These are phyloP conservation scores for Margaritifera margaritifera DNA, from an alignment of 2,888 invertebrate genomes.

Conservation along the genomic window DNA sequence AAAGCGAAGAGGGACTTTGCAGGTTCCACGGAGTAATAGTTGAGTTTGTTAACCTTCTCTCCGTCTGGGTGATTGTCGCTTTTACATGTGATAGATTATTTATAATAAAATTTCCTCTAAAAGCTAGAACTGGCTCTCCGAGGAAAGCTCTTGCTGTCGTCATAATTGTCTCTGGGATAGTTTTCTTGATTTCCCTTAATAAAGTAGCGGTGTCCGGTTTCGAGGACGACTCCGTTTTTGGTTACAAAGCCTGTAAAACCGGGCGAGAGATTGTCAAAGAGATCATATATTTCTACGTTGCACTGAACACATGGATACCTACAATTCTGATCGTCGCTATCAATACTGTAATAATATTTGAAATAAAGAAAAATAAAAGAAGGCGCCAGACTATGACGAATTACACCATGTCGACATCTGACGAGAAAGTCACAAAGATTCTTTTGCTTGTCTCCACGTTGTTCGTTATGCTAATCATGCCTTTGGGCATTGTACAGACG, in stretches of 20 bases:
- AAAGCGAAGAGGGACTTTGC: constrained; percentile 44
- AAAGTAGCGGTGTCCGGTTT: constrained; percentile 58
- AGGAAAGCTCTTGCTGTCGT: constrained; percentile 37
- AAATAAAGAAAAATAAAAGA: constrained; percentile 31
- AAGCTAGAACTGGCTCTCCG: constrained; percentile 39
- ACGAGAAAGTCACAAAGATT: constrained; percentile 48
- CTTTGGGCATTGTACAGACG: constrained; percentile 53
- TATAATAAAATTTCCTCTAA: constrained; percentile 52
- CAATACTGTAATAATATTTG: constrained; percentile 37
- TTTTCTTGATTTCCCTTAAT: constrained; percentile 47
- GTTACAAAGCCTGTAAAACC: constrained; percentile 57
- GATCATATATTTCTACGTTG: constrained; percentile 55
- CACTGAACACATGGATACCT: constrained; percentile 58
- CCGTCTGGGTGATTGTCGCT: constrained; percentile 51
- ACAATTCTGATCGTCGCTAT: constrained; percentile 43
- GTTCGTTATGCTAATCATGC: constrained; percentile 49
- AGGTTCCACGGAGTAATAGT: constrained; percentile 56
- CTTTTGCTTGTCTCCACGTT: constrained; percentile 47
- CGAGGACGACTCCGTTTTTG: constrained; percentile 57
- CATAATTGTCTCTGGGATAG: constrained; percentile 29
- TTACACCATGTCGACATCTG: constrained; percentile 40
- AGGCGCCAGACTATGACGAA: constrained; percentile 37
- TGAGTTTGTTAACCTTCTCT: constrained; percentile 55
- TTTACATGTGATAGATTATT: constrained; percentile 56
- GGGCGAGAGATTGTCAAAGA: constrained; percentile 45